Percentiles rank a stretch among this genome's conserved stretches.
Conservation (phyloP, 2,888 invertebrate genomes). For the Salticus scenicus region DNA sequence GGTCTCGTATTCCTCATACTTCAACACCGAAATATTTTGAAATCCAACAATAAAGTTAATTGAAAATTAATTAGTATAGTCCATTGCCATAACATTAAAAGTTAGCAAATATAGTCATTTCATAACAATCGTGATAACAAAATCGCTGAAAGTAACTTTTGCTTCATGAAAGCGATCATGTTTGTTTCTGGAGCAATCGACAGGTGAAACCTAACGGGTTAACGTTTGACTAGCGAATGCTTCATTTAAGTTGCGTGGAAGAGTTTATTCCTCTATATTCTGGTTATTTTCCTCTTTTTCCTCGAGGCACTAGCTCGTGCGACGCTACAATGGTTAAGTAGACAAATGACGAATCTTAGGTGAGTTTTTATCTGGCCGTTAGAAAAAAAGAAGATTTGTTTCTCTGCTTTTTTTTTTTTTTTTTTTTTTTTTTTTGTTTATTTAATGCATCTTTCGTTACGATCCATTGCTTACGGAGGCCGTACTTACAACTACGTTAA, state of each 20-base stretch:
- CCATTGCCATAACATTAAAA: no score
- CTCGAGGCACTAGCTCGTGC: conserved; percentile 19
- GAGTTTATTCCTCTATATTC: conserved; percentile 31
- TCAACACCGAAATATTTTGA: not conserved
- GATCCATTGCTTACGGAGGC: conserved; percentile 32
- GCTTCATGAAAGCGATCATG: no score
- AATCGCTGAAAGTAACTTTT: no score
- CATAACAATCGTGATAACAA: no score
- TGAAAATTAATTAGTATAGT: no score
- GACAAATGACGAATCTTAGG: conserved; percentile 44
- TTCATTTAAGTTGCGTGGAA: conserved; percentile 11
- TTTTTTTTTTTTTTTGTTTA: conserved; percentile 1
- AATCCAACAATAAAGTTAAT: no score
- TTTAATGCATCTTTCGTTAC: conserved; percentile 32
- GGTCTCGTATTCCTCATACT: conserved; percentile 42
- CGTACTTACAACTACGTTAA: no score
- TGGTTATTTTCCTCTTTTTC: conserved; percentile 3
- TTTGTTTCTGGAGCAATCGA: not conserved
- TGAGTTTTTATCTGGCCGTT: conserved; percentile 13
- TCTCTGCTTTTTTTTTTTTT: conserved; percentile 3
- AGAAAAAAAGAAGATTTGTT: not conserved
- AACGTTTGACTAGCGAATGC: conserved; percentile 22
- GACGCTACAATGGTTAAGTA: conserved; percentile 60
- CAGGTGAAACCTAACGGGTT: not conserved
- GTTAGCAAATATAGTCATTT: no score